These are phyloP conservation scores for Cottus gobio DNA, from an alignment of 2,113 vertebrate genomes.

Conservation along the genomic window DNA sequence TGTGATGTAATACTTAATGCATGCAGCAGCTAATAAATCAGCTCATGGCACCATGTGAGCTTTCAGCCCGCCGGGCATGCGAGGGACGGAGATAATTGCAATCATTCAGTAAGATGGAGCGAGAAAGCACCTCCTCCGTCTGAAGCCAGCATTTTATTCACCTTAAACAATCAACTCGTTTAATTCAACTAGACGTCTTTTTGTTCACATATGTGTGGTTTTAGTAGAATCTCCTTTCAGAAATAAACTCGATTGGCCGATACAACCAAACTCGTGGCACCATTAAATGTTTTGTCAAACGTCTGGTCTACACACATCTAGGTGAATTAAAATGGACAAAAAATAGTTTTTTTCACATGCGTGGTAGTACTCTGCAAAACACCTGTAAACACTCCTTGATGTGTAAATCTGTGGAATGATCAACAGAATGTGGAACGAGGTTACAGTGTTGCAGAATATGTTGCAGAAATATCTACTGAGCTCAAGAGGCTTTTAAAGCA, in stretches of 20 bases:
- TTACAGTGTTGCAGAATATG: background rate
- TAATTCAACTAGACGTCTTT: background rate
- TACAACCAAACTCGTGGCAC: background rate
- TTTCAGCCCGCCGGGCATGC: constrained; percentile 4
- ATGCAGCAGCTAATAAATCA: constrained; percentile 63
- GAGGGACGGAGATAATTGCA: constrained; percentile 42
- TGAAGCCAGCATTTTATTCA: background rate
- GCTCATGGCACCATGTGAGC: constrained; percentile 30
- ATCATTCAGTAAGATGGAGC: constrained; percentile 22
- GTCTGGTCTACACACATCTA: background rate
- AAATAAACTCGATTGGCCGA: background rate
- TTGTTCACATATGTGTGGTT: background rate
- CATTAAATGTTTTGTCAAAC: background rate
- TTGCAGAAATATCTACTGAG: background rate
- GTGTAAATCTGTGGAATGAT: too few species aligned
- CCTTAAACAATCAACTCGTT: constrained; percentile 10
- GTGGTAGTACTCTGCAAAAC: background rate
- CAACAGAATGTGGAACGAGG: too few species aligned
- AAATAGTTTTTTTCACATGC: background rate
- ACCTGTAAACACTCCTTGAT: too few species aligned
- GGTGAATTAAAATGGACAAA: background rate
- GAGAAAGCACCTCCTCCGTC: background rate
- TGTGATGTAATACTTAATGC: constrained; percentile 73
- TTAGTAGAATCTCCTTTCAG: too few species aligned
- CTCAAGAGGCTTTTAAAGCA: too few species aligned